Evolutionary conservation across 2,888 invertebrate species (phyloP).

Genomic region (Coenonympha glycerion): DNA sequence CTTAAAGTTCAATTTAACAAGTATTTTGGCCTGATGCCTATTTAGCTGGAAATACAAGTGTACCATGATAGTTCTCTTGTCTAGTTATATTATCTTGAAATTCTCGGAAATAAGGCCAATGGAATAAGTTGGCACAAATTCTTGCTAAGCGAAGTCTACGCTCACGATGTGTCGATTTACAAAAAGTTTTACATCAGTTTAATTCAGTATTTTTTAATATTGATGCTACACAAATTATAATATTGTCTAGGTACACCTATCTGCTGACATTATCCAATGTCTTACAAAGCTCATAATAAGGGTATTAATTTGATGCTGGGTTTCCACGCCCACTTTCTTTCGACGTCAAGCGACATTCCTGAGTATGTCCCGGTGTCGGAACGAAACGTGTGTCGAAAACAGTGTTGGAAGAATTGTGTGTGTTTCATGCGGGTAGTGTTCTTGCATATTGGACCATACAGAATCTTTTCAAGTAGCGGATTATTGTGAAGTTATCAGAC

Average conservation of each 20-base stretch:
- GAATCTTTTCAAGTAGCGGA: no score
- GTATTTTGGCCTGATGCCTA: slow-evolving; percentile 21
- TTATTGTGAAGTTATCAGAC: background rate
- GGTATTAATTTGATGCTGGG: no score
- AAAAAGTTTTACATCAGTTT: no score
- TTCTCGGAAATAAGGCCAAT: slow-evolving; percentile 19
- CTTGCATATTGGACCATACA: no score
- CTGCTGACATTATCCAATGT: background rate
- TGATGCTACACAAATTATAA: no score
- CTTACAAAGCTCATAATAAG: no score
- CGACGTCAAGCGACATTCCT: no score
- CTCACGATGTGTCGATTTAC: background rate
- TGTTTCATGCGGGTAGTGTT: no score
- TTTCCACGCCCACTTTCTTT: background rate
- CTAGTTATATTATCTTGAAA: slow-evolving; percentile 18
- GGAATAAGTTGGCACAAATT: slow-evolving; percentile 17
- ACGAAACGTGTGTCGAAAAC: no score
- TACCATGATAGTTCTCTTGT: slow-evolving; percentile 7
- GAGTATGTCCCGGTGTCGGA: no score
- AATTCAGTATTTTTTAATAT: no score
- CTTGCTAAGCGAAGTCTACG: slow-evolving; percentile 3
- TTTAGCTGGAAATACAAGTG: slow-evolving; percentile 18
- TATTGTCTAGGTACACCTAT: background rate
- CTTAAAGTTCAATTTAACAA: slow-evolving; percentile 10
- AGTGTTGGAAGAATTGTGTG: no score